Evolutionary conservation across 1,140 invertebrate species (phyloP).

Genomic region (Lasioglossum baleicum): DNA sequence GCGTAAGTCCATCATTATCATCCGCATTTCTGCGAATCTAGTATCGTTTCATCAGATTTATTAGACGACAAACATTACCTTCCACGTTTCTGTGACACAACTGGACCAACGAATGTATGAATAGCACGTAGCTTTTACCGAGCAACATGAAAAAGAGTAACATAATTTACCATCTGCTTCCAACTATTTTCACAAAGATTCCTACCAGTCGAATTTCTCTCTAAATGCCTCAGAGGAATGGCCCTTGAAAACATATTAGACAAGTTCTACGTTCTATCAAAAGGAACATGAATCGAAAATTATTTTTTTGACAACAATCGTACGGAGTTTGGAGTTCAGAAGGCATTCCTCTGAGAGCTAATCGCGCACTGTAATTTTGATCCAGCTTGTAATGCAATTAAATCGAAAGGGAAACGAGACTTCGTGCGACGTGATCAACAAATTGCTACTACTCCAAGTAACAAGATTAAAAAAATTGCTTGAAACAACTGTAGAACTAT

Average conservation of each 20-base stretch:
- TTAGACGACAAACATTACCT: conserved; percentile 56
- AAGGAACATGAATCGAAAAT: conserved; percentile 28
- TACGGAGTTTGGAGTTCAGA: conserved; percentile 33
- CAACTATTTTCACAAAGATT: background rate
- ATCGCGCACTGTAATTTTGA: background rate
- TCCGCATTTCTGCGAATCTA: conserved; percentile 70
- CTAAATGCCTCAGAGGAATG: conserved; percentile 39
- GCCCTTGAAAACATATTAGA: conserved; percentile 32
- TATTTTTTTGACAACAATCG: conserved; percentile 57
- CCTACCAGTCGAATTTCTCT: background rate
- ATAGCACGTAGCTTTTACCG: background rate
- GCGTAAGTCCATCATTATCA: conserved; percentile 76
- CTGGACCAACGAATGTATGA: conserved; percentile 51
- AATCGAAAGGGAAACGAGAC: background rate
- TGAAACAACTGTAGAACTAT: too few species aligned
- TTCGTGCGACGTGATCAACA: too few species aligned
- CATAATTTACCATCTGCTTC: background rate
- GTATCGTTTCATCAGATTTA: conserved; percentile 65
- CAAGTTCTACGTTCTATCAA: conserved; percentile 31
- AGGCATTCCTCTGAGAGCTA: conserved; percentile 35
- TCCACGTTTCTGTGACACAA: conserved; percentile 61
- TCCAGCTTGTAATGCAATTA: background rate
- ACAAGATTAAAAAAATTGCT: too few species aligned
- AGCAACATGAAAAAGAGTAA: background rate
- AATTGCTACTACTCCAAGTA: too few species aligned